These are phyloP conservation scores for Cantharis rustica DNA, from an alignment of 2,888 invertebrate species.

Conservation along the genomic window DNA sequence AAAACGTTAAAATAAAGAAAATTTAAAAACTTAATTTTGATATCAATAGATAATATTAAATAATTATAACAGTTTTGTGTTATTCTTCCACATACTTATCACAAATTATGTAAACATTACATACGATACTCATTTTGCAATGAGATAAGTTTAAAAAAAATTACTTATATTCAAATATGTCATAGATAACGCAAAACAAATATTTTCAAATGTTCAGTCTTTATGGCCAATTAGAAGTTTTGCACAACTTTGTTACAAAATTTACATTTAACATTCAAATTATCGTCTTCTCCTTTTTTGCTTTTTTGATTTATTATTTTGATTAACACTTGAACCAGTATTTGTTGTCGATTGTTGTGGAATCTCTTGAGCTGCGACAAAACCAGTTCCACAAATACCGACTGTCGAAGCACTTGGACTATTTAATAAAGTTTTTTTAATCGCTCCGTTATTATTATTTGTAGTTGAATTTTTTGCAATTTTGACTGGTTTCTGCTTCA, in stretches of 20 bases:
- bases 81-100: neutral
- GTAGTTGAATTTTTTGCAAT: neutral
- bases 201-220: neutral
- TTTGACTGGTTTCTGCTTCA: neutral
- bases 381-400: neutral
- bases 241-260: neutral
- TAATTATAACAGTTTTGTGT: neutral
- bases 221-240: neutral
- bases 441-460: neutral
- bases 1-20: neutral
- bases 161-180: neutral
- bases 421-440: neutral
- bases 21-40: slow-evolving; percentile 9
- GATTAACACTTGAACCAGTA: neutral
- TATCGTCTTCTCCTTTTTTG: neutral
- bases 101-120: slow-evolving; percentile 4
- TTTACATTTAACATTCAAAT: neutral
- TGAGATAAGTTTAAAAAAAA: neutral
- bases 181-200: neutral
- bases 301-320: neutral
- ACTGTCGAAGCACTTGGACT: neutral
- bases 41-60: neutral
- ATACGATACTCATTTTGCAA: neutral
- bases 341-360: neutral
- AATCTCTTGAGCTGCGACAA: neutral